Evolutionary conservation across 1,140 invertebrate genomes (phyloP).

Genomic region (Drosophila ananassae): DNA sequence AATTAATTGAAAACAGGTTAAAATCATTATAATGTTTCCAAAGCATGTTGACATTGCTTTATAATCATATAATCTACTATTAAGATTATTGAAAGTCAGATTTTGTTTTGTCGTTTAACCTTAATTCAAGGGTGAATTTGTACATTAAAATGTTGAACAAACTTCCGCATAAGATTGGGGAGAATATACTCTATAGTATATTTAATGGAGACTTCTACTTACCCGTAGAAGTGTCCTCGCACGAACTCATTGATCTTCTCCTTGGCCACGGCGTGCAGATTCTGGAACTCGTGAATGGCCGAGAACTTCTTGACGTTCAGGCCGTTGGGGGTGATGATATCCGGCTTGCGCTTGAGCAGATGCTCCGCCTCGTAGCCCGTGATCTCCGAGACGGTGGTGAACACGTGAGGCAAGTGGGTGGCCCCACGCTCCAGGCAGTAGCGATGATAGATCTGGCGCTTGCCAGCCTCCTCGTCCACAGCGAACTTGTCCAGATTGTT

Average conservation of each 20-base stretch:
- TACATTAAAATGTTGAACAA: background rate
- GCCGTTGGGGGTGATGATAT: conserved; percentile 99
- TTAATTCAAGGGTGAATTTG: conserved; percentile 38
- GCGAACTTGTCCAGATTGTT: conserved; percentile 99
- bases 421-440: conserved; percentile 99
- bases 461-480: conserved; percentile 99
- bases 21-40: conserved; percentile 1
- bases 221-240: conserved; percentile 97
- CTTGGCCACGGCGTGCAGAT: conserved; percentile 98
- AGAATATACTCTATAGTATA: background rate
- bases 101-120: conserved; percentile 27
- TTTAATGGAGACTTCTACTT: conserved; percentile 7
- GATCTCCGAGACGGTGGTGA: conserved; percentile 99
- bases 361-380: conserved; percentile 97
- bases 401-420: conserved; percentile 95
- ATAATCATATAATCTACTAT: conserved; percentile 23
- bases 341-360: conserved; percentile 97
- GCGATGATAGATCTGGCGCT: conserved; percentile 99
- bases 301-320: conserved; percentile 99
- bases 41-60: background rate
- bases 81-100: conserved; percentile 30
- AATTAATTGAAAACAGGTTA: background rate
- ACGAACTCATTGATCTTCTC: conserved; percentile 99
- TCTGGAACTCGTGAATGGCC: conserved; percentile 99
- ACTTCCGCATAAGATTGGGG: conserved; percentile 9